Evolutionary conservation across 2,113 vertebrate genomes (phyloP).

Genomic region (Hylia prasina): DNA sequence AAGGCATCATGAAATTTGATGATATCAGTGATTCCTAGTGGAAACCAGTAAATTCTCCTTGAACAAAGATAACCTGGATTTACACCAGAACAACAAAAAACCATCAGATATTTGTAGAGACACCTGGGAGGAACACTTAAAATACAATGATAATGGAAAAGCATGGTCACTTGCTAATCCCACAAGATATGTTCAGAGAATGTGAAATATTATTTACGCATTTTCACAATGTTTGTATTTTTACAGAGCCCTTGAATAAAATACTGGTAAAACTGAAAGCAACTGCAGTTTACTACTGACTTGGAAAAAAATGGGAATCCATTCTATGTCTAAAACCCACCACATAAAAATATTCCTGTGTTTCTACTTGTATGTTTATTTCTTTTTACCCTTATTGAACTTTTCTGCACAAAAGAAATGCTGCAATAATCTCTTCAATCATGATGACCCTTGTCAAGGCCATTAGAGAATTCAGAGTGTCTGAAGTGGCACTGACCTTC

Average conservation of each 20-base stretch:
- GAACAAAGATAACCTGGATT: background rate
- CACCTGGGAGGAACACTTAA: background rate
- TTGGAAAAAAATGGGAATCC: background rate
- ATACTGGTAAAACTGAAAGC: background rate
- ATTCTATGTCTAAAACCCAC: background rate
- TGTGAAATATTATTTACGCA: background rate
- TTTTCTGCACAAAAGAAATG: background rate
- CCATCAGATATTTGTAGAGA: background rate
- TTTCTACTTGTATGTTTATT: background rate
- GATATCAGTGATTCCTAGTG: background rate
- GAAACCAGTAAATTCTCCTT: background rate
- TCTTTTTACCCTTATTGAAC: background rate
- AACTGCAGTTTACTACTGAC: background rate
- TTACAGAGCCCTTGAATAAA: background rate
- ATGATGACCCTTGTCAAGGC: background rate
- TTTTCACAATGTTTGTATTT: background rate
- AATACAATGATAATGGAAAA: background rate
- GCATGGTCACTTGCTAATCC: background rate
- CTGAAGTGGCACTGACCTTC: background rate
- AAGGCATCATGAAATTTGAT: background rate
- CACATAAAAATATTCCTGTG: background rate
- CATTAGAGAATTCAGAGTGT: background rate
- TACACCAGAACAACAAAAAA: background rate
- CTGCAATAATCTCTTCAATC: background rate
- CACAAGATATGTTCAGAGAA: background rate